These are phyloP conservation scores for Chrysotoxum bicinctum DNA, from an alignment of 2,888 invertebrate species.

Conservation along the genomic window DNA sequence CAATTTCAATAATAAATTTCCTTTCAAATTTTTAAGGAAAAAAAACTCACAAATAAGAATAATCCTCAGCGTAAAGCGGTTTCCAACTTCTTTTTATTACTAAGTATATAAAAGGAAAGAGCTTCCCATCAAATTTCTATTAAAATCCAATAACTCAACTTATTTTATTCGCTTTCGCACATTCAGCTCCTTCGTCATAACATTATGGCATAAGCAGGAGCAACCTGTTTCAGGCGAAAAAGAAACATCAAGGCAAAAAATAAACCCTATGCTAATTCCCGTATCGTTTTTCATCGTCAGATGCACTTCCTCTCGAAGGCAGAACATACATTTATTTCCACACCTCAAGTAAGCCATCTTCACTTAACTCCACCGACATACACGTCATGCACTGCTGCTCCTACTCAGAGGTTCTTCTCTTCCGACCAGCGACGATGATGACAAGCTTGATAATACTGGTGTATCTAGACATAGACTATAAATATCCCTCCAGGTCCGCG, in stretches of 20 bases:
- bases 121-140: conserved; percentile 61
- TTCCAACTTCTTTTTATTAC: background rate
- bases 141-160: conserved; percentile 70
- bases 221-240: background rate
- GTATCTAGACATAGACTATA: conserved; percentile 12
- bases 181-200: conserved; percentile 38
- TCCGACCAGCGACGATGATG: conserved; percentile 9
- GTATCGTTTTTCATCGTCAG: conserved; percentile 71
- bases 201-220: background rate
- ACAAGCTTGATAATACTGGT: conserved; percentile 1
- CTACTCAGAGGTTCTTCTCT: conserved; percentile 32
- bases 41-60: background rate
- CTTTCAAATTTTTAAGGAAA: too few species aligned
- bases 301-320: conserved; percentile 64
- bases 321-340: conserved; percentile 31
- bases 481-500: background rate
- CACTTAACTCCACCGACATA: conserved; percentile 55
- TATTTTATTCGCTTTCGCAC: conserved; percentile 31
- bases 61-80: background rate
- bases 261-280: conserved; percentile 65
- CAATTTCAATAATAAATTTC: too few species aligned
- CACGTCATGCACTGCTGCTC: conserved; percentile 59
- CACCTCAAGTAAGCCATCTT: conserved; percentile 68
- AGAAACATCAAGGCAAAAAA: background rate
- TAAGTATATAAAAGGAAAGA: conserved; percentile 32